Conservation (phyloP, 2,113 vertebrate genomes). For the Anolis sagrei region DNA sequence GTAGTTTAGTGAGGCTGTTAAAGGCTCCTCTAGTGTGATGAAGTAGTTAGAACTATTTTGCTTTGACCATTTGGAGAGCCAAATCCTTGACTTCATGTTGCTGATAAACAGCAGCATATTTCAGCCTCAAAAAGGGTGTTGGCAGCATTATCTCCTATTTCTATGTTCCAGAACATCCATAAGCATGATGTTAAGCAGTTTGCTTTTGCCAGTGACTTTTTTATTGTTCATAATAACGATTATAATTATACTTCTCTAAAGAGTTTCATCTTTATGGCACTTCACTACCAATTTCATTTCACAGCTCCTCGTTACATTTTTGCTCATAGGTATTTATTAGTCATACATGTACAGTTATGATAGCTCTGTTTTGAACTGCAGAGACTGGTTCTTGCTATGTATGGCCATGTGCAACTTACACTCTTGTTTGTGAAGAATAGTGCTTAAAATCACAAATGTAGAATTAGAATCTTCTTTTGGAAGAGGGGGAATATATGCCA, state of each 20-base stretch:
- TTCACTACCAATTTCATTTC: constrained; percentile 37
- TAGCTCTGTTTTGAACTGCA: constrained; percentile 31
- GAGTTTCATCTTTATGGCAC: constrained; percentile 27
- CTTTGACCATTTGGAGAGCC: neutral
- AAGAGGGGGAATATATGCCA: neutral
- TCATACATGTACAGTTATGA: constrained; percentile 20
- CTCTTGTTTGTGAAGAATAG: neutral
- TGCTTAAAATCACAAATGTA: neutral
- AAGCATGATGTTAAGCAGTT: neutral
- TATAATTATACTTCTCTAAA: constrained; percentile 1
- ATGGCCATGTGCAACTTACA: neutral
- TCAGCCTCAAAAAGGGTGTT: constrained; percentile 3
- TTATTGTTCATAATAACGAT: neutral
- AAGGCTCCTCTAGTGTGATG: no score
- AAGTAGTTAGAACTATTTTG: neutral
- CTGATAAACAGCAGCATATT: neutral
- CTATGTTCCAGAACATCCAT: neutral
- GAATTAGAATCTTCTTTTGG: no score
- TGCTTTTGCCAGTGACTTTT: neutral
- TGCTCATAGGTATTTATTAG: constrained; percentile 21
- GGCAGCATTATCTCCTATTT: neutral
- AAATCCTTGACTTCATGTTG: neutral
- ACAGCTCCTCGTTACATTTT: constrained; percentile 24
- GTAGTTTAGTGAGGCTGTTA: no score
- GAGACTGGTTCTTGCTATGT: constrained; percentile 28